Evolutionary conservation across 2,113 vertebrate genomes (phyloP).

Genomic region (Nerophis lumbriciformis): DNA sequence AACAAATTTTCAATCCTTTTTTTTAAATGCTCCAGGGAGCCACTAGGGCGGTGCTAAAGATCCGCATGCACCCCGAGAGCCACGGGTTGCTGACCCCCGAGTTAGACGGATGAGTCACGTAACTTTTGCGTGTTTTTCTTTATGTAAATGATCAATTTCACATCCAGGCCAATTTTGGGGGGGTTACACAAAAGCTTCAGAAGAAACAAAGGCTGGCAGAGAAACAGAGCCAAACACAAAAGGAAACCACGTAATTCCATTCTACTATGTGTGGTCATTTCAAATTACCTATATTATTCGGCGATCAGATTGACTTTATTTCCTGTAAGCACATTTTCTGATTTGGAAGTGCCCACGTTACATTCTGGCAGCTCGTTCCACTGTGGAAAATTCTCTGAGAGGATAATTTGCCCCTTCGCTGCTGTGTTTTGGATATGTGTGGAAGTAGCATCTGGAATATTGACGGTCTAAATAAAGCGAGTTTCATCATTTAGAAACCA

Average conservation of each 20-base stretch:
- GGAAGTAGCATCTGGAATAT: not conserved
- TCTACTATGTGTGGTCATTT: not conserved
- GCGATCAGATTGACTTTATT: conserved; percentile 7
- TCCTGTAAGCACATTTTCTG: conserved; percentile 3
- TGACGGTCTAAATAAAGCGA: not conserved
- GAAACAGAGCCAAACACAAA: conserved; percentile 7
- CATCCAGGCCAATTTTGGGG: conserved; percentile 4
- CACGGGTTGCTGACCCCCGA: not conserved
- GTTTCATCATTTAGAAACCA: conserved; percentile 1
- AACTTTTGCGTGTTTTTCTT: conserved; percentile 17
- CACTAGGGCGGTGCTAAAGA: no score
- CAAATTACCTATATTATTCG: conserved; percentile 1
- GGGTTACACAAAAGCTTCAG: conserved; percentile 7
- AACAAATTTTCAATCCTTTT: no score
- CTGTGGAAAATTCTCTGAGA: not conserved
- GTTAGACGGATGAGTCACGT: conserved; percentile 36
- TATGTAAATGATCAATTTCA: conserved; percentile 9
- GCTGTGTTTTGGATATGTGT: not conserved
- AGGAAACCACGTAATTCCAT: conserved; percentile 16
- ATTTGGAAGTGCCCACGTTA: conserved; percentile 16
- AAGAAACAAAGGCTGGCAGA: conserved; percentile 20
- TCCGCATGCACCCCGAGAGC: no score
- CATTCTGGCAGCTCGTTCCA: conserved; percentile 12
- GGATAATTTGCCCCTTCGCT: not conserved
- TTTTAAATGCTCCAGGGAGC: no score